Evolutionary conservation across 2,113 vertebrate genomes (phyloP), one percentile per base, ranked within the genome.

Genomic region (Anguilla japonica): DNA sequence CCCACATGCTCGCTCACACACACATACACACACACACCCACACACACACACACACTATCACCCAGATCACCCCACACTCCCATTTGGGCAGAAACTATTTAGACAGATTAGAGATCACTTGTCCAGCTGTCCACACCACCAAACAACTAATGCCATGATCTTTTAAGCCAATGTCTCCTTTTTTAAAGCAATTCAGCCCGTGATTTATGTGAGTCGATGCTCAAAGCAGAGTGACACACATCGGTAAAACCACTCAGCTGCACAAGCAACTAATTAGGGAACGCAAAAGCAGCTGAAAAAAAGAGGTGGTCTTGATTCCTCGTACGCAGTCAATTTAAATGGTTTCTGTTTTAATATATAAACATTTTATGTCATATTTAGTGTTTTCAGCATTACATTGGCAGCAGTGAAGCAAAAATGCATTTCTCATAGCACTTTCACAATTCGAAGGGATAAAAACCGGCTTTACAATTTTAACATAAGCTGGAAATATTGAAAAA

Each of bases 61-160:
- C 84, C 82, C 40, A 86, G 84, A 87, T 90, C 92, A 90, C 89
- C 89, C 91, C 90, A 90, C 91, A 90, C 87, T 86, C 87, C 89
- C 53, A 87, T 85, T 34, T 90, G 88, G 91, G 91, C 90, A 93
- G 89, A 93, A 90, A 91, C 92, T 90, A 91, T 93, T 94, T 93
- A 91, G 89, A 89, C 82, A 93, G 92, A 94, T 93, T 93, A 92
- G 92, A 92, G 91, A 89, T 88, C 88, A 89, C 90, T 91, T 41
- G 91, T 94, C 93, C 92, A 91, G 91, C 91, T 93, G 91, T 93
- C 92, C 88, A 57, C 90, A 91, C 88, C 90, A 89, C 91, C 91
- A 89, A 78, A 75, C 81, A 78, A 75, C 81, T 86, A 85, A 84
- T 87, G 86, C 88, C 84, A 18, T 89, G 93, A 91, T 85, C 34